Base-by-base conservation (phyloP, 2,888 invertebrate genomes). In the Leptothorax acervorum region DNA sequence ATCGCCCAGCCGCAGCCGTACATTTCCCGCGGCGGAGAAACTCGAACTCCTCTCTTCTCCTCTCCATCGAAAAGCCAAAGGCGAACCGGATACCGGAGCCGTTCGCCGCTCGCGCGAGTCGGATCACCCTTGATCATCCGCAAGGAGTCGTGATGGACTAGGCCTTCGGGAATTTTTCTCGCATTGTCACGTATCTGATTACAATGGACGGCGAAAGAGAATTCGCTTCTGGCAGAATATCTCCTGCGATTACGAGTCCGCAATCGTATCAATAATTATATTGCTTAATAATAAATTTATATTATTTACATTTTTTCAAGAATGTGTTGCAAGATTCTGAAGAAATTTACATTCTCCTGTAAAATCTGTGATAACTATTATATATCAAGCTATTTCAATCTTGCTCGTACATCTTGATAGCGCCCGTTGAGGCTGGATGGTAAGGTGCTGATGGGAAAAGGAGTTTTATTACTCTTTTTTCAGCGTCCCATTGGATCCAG, bases 1-100 rank as follows among this genome's bases (percentile, higher is more conserved):
- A 79, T 73, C 82, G 82, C 28, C 55, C 55, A 23, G 23, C 23
- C 23, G 23, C 23, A 39, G 28, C 60, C 42, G 35, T n/a, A 87
- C 71, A 74, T 76, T 84, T 84, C 86, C 82, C 90, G 89, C 85
- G 88, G 83, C 74, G 79, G 79, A 90, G 92, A 92, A 92, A 92
- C 92, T 90, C 90, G 87, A 92, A 91, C 92, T 89, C 85, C 73
- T 79, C 87, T 63, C n/a, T 42, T 63, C 11, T n/a, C 6, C 45
- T 74, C 74, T 15, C 73, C 63, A 57, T 79, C 83, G 79, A 83
- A 84, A 88, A 92, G 92, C 92, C 92, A 92, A 91, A 92, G 93
- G 93, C 93, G 92, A 93, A 92, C 93, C 93, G 93, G 93, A 93
- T 93, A 89, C 91, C 65, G 65, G 3, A 66, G 87, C 79, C 90